Conservation (phyloP, 1,140 invertebrate species). For the Gonatopus flavifemur region DNA sequence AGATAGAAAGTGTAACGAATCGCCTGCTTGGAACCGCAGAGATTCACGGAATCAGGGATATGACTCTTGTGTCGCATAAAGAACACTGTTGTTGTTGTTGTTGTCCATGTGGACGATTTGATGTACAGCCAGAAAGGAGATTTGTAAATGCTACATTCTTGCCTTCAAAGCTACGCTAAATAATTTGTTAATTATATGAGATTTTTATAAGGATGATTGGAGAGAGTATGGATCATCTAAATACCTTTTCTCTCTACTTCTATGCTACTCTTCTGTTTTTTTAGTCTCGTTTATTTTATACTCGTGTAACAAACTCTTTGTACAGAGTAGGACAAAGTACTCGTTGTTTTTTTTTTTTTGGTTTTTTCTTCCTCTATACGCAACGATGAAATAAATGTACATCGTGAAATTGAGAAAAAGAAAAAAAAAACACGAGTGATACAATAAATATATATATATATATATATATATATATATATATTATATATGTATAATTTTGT, state of each 20-base stretch:
- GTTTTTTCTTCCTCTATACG: no score
- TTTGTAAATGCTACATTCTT: conserved; percentile 40
- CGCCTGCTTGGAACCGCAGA: no score
- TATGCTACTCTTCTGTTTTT: conserved; percentile 8
- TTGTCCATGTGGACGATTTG: no score
- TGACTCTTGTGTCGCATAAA: no score
- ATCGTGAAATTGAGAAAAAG: conserved; percentile 25
- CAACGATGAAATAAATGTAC: no score
- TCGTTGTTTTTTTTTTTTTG: no score
- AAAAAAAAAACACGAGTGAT: conserved; percentile 12
- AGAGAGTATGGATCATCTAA: no score
- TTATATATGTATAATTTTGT: conserved; percentile 31
- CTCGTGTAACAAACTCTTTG: conserved; percentile 31
- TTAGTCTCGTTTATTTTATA: conserved; percentile 32
- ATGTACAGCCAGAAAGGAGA: no score
- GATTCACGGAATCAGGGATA: no score
- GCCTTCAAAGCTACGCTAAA: conserved; percentile 8
- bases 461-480: conserved; percentile 21
- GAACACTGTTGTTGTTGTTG: no score
- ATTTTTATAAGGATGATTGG: no score
- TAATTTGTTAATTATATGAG: conserved; percentile 14
- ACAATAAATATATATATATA: conserved; percentile 29
- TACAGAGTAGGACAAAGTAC: conserved; percentile 44
- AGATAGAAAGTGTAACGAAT: no score
- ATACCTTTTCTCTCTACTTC: not conserved